Conservation (phyloP, 2,888 invertebrate genomes). For the Phlogophora meticulosa region DNA sequence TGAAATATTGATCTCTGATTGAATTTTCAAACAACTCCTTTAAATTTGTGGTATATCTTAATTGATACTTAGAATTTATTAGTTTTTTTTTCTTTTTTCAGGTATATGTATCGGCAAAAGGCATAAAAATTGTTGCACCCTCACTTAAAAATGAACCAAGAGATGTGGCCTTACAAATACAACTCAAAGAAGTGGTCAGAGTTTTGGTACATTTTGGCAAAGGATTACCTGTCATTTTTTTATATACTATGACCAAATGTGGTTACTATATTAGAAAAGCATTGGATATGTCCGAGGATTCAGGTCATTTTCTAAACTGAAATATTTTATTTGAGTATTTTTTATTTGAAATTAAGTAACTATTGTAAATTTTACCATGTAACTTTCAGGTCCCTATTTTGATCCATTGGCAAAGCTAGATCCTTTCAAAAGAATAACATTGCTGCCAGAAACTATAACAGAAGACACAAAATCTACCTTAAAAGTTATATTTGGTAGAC, state of each 20-base stretch:
- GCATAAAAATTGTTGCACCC: constrained; percentile 92
- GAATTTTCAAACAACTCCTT: not conserved
- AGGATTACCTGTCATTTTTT: constrained; percentile 94
- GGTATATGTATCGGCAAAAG: constrained; percentile 91
- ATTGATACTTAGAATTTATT: not conserved
- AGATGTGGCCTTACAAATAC: constrained; percentile 92
- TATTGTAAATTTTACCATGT: not conserved
- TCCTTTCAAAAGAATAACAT: constrained; percentile 94
- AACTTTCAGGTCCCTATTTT: constrained; percentile 88
- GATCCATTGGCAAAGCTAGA: constrained; percentile 92
- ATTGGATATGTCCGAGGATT: constrained; percentile 93
- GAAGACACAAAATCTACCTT: constrained; percentile 93
- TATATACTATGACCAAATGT: constrained; percentile 93
- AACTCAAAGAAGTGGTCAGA: constrained; percentile 93
- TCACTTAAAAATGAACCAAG: constrained; percentile 89
- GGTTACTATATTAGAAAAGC: constrained; percentile 93
- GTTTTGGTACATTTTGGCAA: constrained; percentile 95
- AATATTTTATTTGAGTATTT: not conserved
- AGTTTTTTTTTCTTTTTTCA: constrained; percentile 71
- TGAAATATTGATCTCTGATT: not conserved
- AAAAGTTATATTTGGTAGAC: constrained; percentile 92
- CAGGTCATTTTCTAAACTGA: constrained; percentile 72
- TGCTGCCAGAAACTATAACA: constrained; percentile 93
- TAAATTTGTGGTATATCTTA: not conserved
- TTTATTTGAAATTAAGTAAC: not conserved